These are phyloP conservation scores for Taeniopygia guttata DNA, from an alignment of 2,797 vertebrate genomes.

Conservation along the genomic window DNA sequence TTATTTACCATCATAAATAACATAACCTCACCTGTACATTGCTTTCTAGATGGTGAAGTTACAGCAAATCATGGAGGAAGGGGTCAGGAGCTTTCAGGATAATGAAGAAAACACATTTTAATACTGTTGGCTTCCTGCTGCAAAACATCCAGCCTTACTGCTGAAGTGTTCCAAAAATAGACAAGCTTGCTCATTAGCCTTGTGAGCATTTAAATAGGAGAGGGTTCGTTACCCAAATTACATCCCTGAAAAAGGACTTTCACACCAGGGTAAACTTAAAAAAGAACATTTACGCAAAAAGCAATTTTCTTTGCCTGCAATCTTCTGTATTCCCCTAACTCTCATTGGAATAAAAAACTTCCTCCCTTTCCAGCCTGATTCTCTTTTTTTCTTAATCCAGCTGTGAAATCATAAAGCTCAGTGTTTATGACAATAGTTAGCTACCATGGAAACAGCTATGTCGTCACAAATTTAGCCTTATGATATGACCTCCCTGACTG, in stretches of 20 bases:
- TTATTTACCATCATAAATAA: not conserved
- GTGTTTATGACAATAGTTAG: constrained; percentile 77
- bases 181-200: constrained; percentile 68
- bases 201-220: constrained; percentile 69
- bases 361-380: constrained; percentile 55
- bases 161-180: constrained; percentile 65
- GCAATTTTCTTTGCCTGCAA: constrained; percentile 70
- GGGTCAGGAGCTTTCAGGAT: not conserved
- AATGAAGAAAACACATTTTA: not conserved
- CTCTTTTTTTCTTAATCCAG: constrained; percentile 69
- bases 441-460: constrained; percentile 72
- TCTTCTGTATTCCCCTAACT: constrained; percentile 69
- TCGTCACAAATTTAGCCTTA: constrained; percentile 69
- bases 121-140: constrained; percentile 46
- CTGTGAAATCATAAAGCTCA: constrained; percentile 75
- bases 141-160: constrained; percentile 60
- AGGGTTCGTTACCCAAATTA: constrained; percentile 73
- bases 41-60: constrained; percentile 3
- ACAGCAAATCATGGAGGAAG: not conserved
- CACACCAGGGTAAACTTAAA: constrained; percentile 71
- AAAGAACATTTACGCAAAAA: constrained; percentile 70
- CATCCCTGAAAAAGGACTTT: constrained; percentile 63
- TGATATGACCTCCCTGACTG: constrained; percentile 34
- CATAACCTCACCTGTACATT: not conserved
- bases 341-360: constrained; percentile 64